Conservation (phyloP, 2,113 vertebrate species). For the Cariama cristata region DNA sequence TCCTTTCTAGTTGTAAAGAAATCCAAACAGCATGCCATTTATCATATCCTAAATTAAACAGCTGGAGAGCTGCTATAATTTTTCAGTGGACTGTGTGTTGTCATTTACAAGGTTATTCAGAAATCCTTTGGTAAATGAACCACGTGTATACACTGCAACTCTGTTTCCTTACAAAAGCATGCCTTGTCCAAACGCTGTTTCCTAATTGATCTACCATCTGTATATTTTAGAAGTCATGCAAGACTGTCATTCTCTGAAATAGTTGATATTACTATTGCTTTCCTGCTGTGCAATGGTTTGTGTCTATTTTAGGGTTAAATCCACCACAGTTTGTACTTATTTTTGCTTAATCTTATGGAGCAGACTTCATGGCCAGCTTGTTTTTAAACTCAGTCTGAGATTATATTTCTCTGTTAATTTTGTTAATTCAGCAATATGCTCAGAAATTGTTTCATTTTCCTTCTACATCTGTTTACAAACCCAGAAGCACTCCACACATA, state of each 20-base stretch:
- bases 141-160: not conserved
- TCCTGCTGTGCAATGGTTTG: not conserved
- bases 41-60: constrained; percentile 49
- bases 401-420: not conserved
- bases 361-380: not conserved
- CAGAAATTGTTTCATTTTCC: not conserved
- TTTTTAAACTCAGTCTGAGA: not conserved
- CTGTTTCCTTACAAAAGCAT: not conserved
- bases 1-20: constrained; percentile 2
- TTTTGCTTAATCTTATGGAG: not conserved
- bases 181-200: not conserved
- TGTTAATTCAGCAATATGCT: not conserved
- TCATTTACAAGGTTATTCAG: constrained; percentile 40
- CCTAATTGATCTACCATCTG: not conserved
- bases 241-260: not conserved
- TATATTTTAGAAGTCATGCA: not conserved
- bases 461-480: not conserved
- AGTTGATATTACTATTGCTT: not conserved
- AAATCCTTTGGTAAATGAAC: constrained; percentile 18
- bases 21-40: constrained; percentile 27
- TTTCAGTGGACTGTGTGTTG: constrained; percentile 22
- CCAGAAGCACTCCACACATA: not conserved
- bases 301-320: not conserved
- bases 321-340: not conserved
- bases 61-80: constrained; percentile 36